Conservation (phyloP, 2,888 invertebrate genomes). For the Epsilonema sp. region DNA sequence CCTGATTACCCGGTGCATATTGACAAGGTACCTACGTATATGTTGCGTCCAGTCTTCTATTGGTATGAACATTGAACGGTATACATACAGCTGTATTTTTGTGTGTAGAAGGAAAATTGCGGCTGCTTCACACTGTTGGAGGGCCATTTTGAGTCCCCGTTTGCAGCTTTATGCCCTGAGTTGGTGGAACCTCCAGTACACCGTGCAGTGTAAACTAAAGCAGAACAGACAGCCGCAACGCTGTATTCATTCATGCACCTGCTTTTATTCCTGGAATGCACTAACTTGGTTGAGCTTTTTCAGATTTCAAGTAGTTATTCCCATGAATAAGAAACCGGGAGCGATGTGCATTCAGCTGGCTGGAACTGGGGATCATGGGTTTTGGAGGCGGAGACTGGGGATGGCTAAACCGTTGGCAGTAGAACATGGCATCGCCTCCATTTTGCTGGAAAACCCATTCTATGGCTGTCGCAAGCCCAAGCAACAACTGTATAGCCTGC, state of each 20-base stretch:
- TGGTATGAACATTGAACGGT: too few species aligned
- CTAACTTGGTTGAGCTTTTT: too few species aligned
- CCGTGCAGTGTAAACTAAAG: constrained; percentile 67
- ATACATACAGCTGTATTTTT: too few species aligned
- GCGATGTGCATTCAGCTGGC: constrained; percentile 64
- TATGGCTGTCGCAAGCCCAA: constrained; percentile 61
- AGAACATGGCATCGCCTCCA: constrained; percentile 69
- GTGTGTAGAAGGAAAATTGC: constrained; percentile 47
- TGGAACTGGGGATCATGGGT: constrained; percentile 79
- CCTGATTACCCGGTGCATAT: constrained; percentile 63
- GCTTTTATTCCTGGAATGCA: too few species aligned
- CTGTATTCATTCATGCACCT: background rate
- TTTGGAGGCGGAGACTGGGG: constrained; percentile 62
- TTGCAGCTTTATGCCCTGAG: constrained; percentile 57
- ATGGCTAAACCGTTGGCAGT: constrained; percentile 76
- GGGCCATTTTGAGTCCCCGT: constrained; percentile 64
- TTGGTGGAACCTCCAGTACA: constrained; percentile 62
- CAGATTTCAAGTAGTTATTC: constrained; percentile 4
- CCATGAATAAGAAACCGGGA: background rate
- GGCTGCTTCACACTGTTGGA: constrained; percentile 54
- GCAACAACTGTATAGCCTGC: constrained; percentile 47
- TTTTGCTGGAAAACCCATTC: constrained; percentile 89
- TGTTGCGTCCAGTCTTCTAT: too few species aligned
- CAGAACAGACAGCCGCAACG: constrained; percentile 32
- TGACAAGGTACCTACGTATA: constrained; percentile 67